A percentile compares a stretch with the other conserved stretches of the same genome.
phyloP scores from a whole-genome alignment of 2,888 invertebrate genomes.

The Conchocele bisecta region DNA sequence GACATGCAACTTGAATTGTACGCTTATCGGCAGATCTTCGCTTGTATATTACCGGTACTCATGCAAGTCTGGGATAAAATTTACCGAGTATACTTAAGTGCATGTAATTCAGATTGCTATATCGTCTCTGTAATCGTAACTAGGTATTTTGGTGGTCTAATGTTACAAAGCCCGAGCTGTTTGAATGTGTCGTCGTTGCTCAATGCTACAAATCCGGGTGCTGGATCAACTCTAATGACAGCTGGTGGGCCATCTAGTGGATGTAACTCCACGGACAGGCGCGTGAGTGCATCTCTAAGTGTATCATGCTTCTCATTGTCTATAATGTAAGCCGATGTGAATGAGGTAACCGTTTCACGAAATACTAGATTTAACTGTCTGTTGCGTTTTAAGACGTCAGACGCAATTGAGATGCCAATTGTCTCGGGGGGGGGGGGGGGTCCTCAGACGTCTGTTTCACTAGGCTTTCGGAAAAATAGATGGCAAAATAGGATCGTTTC shows the following conservation, averaged over 20 bases:
- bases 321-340: conserved; percentile 37
- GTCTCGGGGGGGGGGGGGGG: conserved; percentile 37
- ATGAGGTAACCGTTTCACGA: conserved; percentile 53
- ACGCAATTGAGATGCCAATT: conserved; percentile 45
- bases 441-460: conserved; percentile 37
- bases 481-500: conserved; percentile 7
- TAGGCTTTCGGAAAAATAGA: neutral
- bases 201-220: conserved; percentile 46
- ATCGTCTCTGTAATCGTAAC: no score
- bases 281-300: conserved; percentile 34
- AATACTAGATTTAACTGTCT: conserved; percentile 45
- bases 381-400: conserved; percentile 50
- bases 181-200: conserved; percentile 38
- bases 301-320: conserved; percentile 32
- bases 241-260: conserved; percentile 53
- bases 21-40: no score
- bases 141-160: no score
- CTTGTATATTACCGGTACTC: no score
- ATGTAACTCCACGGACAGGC: conserved; percentile 30
- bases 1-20: no score
- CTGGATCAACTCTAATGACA: conserved; percentile 61
- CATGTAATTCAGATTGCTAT: no score
- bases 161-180: no score
- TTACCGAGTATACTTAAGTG: no score
- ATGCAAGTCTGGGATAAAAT: no score